A percentile compares a stretch with the other conserved stretches of the same genome.
Evolutionary conservation across 2,888 invertebrate genomes (phyloP).

Genomic region (Palloptera scutellata): DNA sequence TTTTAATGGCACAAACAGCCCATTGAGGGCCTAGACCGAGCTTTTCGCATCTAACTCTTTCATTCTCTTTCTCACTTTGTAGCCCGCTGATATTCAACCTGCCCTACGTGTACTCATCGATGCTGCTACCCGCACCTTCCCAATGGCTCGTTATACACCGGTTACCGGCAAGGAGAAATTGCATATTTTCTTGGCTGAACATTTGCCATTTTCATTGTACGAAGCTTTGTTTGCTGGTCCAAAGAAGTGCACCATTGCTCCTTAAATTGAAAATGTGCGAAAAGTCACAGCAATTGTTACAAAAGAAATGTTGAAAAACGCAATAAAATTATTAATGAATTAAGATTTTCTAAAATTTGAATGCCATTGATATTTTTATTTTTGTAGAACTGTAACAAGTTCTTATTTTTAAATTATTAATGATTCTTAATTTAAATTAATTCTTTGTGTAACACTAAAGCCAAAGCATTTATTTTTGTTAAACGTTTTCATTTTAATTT

Average conservation of each 20-base stretch:
- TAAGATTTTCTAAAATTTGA: no score
- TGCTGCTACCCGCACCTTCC: conserved; percentile 82
- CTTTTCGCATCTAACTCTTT: conserved; percentile 7
- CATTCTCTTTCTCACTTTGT: conserved; percentile 37
- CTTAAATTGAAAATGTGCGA: neutral
- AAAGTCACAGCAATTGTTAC: no score
- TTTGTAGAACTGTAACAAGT: no score
- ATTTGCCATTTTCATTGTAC: conserved; percentile 81
- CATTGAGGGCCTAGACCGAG: no score
- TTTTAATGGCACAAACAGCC: no score
- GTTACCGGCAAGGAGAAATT: conserved; percentile 81
- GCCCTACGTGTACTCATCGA: conserved; percentile 80
- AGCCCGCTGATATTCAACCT: conserved; percentile 80
- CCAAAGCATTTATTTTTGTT: conserved; percentile 1
- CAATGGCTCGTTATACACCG: conserved; percentile 83
- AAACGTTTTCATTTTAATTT: neutral
- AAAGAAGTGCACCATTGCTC: conserved; percentile 40
- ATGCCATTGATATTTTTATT: no score
- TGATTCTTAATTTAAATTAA: neutral
- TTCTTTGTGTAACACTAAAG: conserved; percentile 11
- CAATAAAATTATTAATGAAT: no score
- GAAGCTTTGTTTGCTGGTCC: conserved; percentile 73
- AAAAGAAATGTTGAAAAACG: no score
- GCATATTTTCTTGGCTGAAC: conserved; percentile 81
- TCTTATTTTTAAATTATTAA: neutral